phyloP scores from a whole-genome alignment of 2,888 invertebrate species.

The Tridacna crocea region DNA sequence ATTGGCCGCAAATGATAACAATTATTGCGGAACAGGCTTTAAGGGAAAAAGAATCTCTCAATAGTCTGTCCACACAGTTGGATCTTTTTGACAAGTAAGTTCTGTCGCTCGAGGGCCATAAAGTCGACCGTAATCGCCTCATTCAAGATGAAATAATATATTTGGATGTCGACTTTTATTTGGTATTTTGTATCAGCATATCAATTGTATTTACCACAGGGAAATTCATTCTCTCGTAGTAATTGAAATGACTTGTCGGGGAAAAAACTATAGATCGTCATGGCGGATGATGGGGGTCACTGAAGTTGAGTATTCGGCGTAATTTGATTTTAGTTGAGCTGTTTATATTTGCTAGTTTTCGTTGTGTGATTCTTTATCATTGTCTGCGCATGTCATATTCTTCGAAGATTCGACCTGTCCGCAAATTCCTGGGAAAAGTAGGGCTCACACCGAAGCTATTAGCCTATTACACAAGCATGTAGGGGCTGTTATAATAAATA shows the following conservation, averaged over 20 bases:
- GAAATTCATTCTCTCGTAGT: constrained; percentile 36
- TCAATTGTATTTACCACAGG: constrained; percentile 39
- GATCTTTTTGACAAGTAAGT: constrained; percentile 15
- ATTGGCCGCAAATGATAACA: no score
- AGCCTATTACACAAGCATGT: no score
- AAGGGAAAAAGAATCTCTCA: no score
- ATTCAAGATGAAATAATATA: constrained; percentile 29
- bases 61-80: not conserved
- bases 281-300: constrained; percentile 22
- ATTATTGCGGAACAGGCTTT: no score
- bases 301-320: not conserved
- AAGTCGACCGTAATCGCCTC: constrained; percentile 23
- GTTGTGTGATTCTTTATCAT: no score
- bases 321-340: constrained; percentile 30
- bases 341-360: not conserved
- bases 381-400: no score
- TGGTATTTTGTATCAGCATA: constrained; percentile 39
- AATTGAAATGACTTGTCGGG: constrained; percentile 34
- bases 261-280: constrained; percentile 35
- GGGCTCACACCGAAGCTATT: no score
- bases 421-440: no score
- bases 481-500: no score
- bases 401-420: no score
- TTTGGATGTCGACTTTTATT: constrained; percentile 40
- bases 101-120: constrained; percentile 15